Percentiles rank a stretch among this genome's conserved stretches.
phyloP scores from a whole-genome alignment of 2,888 invertebrate genomes.

The Conomelus anceps region DNA sequence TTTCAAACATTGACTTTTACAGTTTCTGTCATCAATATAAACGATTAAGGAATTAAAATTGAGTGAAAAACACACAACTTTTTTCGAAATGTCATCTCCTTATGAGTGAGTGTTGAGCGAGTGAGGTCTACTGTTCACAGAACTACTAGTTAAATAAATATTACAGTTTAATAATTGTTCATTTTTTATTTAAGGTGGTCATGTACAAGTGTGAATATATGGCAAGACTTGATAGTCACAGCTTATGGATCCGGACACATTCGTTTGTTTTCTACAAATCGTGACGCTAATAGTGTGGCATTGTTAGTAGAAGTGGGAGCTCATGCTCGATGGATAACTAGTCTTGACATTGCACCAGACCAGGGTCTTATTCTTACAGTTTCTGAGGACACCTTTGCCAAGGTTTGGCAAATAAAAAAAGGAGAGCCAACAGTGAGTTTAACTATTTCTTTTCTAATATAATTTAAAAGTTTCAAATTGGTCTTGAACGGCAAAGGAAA shows the following conservation, averaged over 20 bases:
- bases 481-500: neutral
- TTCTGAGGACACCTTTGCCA: conserved; percentile 38
- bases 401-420: conserved; percentile 37
- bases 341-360: conserved; percentile 36
- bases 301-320: conserved; percentile 36
- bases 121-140: too few species aligned
- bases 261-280: conserved; percentile 32
- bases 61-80: too few species aligned
- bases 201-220: conserved; percentile 34
- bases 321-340: conserved; percentile 38
- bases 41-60: too few species aligned
- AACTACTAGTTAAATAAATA: too few species aligned
- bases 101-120: too few species aligned
- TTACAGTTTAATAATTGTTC: too few species aligned
- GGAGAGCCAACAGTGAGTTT: conserved; percentile 27
- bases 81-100: too few species aligned
- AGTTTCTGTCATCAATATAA: too few species aligned
- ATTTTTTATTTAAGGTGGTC: too few species aligned
- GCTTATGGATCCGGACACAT: conserved; percentile 38
- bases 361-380: conserved; percentile 34
- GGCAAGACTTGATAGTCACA: conserved; percentile 34
- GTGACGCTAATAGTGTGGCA: conserved; percentile 21
- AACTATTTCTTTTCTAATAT: neutral
- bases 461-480: neutral
- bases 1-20: too few species aligned